phyloP scores from a whole-genome alignment of 2,797 vertebrate genomes.

The Ambastaia sidthimunki region DNA sequence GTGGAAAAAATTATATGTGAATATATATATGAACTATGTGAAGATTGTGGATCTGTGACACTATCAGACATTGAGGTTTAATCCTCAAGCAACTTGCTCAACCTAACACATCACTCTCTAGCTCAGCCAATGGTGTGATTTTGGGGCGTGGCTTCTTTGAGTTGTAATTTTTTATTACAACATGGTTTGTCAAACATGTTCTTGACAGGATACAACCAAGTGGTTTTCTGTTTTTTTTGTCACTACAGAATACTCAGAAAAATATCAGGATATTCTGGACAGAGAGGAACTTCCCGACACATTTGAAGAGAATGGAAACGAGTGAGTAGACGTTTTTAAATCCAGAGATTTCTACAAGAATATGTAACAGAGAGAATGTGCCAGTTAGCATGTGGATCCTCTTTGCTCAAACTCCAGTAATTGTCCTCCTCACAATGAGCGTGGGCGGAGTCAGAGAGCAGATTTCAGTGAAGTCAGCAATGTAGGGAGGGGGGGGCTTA shows the following conservation, averaged over 20 bases:
- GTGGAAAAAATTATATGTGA: too few relatives aligned
- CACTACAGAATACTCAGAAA: constrained; percentile 91
- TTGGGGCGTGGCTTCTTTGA: too few relatives aligned
- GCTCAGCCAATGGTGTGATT: too few relatives aligned
- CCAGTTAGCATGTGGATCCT: not conserved
- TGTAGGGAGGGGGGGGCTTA: constrained; percentile 66
- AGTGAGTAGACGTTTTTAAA: constrained; percentile 80
- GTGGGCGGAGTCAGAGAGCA: constrained; percentile 55
- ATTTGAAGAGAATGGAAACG: constrained; percentile 89
- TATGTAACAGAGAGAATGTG: not conserved
- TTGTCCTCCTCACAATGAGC: constrained; percentile 68
- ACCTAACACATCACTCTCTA: too few relatives aligned
- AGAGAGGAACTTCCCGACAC: constrained; percentile 86
- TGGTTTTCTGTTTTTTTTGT: constrained; percentile 7
- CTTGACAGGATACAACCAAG: not conserved
- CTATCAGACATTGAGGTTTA: too few relatives aligned
- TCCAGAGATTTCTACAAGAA: not conserved
- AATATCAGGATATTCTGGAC: constrained; percentile 95
- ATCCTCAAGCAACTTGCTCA: too few relatives aligned
- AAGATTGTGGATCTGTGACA: too few relatives aligned
- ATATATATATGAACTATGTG: too few relatives aligned
- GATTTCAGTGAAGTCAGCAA: constrained; percentile 73
- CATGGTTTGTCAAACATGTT: not conserved
- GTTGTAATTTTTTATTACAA: not conserved
- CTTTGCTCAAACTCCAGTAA: constrained; percentile 57